These are phyloP conservation scores for Cyprinodon tularosa DNA, from an alignment of 2,113 vertebrate genomes.

Conservation along the genomic window DNA sequence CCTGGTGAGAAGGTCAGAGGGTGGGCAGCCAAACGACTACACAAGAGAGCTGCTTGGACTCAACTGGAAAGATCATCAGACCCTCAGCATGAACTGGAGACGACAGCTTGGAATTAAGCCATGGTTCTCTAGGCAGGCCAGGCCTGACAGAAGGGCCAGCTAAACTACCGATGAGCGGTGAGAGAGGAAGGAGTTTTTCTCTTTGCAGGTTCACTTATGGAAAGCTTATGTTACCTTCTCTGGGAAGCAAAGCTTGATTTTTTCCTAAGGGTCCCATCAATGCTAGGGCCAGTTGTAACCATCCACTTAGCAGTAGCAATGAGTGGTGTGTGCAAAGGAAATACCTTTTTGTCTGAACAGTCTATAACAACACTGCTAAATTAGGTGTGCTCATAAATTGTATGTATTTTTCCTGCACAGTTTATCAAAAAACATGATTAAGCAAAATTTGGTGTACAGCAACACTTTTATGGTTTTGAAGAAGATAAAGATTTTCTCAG, in stretches of 20 bases:
- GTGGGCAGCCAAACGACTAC: not conserved
- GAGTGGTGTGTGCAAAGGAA: not conserved
- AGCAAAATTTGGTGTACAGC: not conserved
- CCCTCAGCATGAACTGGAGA: not conserved
- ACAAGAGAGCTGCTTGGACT: not conserved
- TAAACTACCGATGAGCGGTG: not conserved
- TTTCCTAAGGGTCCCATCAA: not conserved
- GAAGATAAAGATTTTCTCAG: too few relatives aligned
- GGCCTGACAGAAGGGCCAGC: not conserved
- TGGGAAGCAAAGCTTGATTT: not conserved
- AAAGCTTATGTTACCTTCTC: not conserved
- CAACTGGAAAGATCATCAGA: not conserved
- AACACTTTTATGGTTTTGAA: not conserved
- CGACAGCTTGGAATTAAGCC: not conserved
- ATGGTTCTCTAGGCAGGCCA: not conserved
- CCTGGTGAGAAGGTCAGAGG: not conserved
- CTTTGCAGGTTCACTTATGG: not conserved
- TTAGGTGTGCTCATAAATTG: not conserved
- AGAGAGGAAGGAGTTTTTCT: not conserved
- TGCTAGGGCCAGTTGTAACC: not conserved
- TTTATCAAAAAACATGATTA: not conserved
- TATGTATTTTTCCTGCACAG: not conserved
- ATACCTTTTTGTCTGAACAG: not conserved
- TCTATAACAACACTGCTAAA: not conserved
- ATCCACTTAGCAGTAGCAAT: not conserved